Evolutionary conservation across 2,113 vertebrate genomes (phyloP), one percentile per base, ranked within the genome.

Genomic region (Cephalopholis sonnerati): DNA sequence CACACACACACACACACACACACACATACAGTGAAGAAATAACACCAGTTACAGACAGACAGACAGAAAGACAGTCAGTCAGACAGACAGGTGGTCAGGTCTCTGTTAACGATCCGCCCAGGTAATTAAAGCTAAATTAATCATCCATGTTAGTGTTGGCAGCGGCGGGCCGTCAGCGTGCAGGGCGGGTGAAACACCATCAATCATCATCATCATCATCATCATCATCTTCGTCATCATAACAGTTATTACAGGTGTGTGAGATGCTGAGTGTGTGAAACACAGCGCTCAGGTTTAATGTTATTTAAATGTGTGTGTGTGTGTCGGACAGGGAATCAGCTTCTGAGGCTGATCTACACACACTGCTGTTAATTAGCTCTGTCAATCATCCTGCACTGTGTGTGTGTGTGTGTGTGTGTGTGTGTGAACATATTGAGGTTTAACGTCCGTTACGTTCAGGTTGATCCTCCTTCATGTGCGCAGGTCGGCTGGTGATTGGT

Each of bases 291-390:
- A 25, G 24, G 11, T 58, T 63, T 57, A 13, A 39, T 69, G 54
- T 82, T 66, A 67, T 61, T 72, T 76, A 77, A 81, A 62, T 65
- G 46, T 54, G 58, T 32, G 59, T 13, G 25, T 51, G 55, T 32
- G 48, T 39, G 73, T 75, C 0, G 3, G 53, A 70, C 75, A 50
- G 67, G 9, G 65, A 68, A 51, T 58, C 63, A 66, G 58, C 54
- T 59, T 74, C 25, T 61, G 46, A 78, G 62, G 6, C 70, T 75
- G 65, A 85, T 75, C 64, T 85, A 11, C 74, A 67, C 48, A 57
- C 67, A 57, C 36, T 55, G 29, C 58, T 44, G 65, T 69, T 85
- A 88, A 88, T 83, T 88, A 85, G 50, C 39, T 63, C 69, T 77
- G 83, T 77, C 87, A 82, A 68, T 88, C 87, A 84, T 81, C 50